Evolutionary conservation across 2,797 vertebrate species (phyloP).

Genomic region (Threskiornis aethiopicus): DNA sequence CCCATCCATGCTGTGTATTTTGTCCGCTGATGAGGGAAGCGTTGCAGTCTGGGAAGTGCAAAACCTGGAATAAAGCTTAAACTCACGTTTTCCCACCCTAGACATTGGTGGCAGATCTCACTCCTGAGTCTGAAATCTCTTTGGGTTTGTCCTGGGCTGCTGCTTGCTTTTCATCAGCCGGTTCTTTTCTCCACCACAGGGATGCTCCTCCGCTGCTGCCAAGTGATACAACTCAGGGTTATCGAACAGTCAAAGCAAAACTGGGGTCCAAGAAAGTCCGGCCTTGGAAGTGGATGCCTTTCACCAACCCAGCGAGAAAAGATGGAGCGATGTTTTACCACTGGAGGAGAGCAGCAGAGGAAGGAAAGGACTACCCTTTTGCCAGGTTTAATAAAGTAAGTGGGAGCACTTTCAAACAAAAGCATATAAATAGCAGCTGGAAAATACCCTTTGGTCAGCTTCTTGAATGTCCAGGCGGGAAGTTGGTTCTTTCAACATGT

Average conservation of each 20-base stretch:
- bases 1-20: background rate
- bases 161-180: background rate
- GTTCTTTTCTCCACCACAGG: conserved; percentile 67
- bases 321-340: conserved; percentile 98
- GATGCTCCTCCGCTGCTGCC: conserved; percentile 95
- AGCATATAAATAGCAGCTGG: background rate
- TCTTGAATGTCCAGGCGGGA: background rate
- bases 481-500: background rate
- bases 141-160: background rate
- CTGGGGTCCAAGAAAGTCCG: conserved; percentile 97
- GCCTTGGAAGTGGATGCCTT: conserved; percentile 99
- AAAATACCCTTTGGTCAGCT: background rate
- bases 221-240: conserved; percentile 97
- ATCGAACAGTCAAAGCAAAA: conserved; percentile 97
- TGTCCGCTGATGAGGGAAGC: background rate
- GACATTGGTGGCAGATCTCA: background rate
- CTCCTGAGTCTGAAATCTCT: background rate
- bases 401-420: background rate
- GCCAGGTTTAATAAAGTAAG: conserved; percentile 96
- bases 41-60: background rate
- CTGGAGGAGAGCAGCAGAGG: conserved; percentile 95
- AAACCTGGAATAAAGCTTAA: background rate
- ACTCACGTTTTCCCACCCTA: background rate
- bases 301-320: conserved; percentile 94
- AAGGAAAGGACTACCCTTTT: conserved; percentile 98